These are phyloP conservation scores for Xiphophorus birchmanni DNA, from an alignment of 2,797 vertebrate species.

Conservation along the genomic window DNA sequence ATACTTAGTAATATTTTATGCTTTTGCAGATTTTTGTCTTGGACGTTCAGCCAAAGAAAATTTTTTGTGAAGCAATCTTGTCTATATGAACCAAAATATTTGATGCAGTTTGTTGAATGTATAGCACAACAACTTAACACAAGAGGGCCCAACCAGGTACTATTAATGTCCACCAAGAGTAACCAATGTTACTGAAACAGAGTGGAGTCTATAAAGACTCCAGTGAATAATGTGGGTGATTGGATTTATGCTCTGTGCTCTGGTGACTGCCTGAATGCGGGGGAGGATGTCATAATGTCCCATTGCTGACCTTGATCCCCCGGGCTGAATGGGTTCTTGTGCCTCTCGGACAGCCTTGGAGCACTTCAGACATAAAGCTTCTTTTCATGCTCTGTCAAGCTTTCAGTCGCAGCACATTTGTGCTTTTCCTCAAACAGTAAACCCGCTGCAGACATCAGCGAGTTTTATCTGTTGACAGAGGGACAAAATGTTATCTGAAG, in stretches of 20 bases:
- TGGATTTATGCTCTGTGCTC: conserved; percentile 47
- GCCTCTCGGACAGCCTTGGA: conserved; percentile 29
- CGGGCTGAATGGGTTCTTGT: conserved; percentile 55
- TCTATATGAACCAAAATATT: not conserved
- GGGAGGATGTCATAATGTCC: conserved; percentile 58
- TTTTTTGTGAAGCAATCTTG: not conserved
- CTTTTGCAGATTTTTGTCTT: not conserved
- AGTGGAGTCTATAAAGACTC: conserved; percentile 15
- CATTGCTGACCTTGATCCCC: conserved; percentile 66
- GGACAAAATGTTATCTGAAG: not conserved
- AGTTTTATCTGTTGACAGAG: not conserved
- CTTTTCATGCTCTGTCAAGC: conserved; percentile 19
- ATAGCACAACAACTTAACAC: not conserved
- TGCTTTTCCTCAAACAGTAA: conserved; percentile 5
- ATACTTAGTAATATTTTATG: too few relatives aligned
- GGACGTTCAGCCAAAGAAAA: not conserved
- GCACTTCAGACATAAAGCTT: conserved; percentile 30
- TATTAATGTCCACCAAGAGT: not conserved
- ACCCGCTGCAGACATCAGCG: not conserved
- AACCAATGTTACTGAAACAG: not conserved
- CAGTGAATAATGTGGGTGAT: conserved; percentile 49
- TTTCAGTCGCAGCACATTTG: conserved; percentile 8
- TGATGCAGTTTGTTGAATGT: not conserved
- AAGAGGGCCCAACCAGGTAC: not conserved
- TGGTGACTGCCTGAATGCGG: conserved; percentile 25